Evolutionary conservation across 64 coral and sea anemone genomes (phyloP), one percentile per base, ranked within the genome.

Genomic region (Astreopora myriophthalma): DNA sequence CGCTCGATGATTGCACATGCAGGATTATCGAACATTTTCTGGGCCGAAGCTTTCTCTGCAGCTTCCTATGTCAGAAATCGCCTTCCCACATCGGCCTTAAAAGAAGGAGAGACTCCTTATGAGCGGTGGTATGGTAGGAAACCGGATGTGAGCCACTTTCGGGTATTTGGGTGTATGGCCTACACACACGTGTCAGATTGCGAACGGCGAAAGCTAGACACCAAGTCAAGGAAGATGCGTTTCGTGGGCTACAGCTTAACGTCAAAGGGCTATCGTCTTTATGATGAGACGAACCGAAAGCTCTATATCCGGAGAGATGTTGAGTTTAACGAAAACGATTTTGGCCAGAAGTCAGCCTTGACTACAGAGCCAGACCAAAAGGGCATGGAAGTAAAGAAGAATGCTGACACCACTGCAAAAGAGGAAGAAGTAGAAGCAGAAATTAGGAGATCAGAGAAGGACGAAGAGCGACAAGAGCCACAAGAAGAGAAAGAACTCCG

Each of bases 41-140:
- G 3, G 72, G 88, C 69, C n/a, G 81, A 91, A 95, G 93, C 88
- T 57, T n/a, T 95, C 72, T 95, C 79, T 26, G 71, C 70, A 49
- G 88, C 81, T 85, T 80, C 69, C 30, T 91, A 95, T 87, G 30
- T 86, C 1, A 11, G 93, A 86, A 90, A 95, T 25, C 64, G 39
- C 60, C 36, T 85, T 68, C 84, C 67, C 65, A 85, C 89, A 3
- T 89, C 52, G 67, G 89, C 38, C 31, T 72, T 93, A 37, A 92
- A 71, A 88, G 38, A 58, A 22, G 79, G 14, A 12, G 24, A 74
- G 35, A 89, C 78, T 8, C 70, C 92, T 65, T 76, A 89, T 23
- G 86, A 94, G 76, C 28, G 19, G 61, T 94, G 76, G 48, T 49
- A 85, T 85, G 92, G 37, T 32, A 74, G 39, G 78, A 85, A 85